Evolutionary conservation across 2,113 vertebrate genomes (phyloP).

Genomic region (Lepus europaeus): DNA sequence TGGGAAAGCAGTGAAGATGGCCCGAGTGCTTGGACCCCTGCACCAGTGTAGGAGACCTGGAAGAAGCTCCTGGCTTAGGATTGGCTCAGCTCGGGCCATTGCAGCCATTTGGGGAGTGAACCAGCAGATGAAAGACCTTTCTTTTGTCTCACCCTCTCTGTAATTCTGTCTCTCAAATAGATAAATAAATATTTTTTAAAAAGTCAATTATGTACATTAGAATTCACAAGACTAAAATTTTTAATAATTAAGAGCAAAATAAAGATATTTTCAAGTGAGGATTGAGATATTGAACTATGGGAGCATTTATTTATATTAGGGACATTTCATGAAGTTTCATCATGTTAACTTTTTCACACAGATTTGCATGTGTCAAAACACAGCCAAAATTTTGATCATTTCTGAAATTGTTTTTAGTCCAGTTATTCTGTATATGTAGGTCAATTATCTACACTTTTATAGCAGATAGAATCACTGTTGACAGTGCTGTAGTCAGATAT

Average conservation of each 20-base stretch:
- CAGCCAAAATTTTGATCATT: background rate
- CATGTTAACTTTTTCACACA: background rate
- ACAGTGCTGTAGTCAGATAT: background rate
- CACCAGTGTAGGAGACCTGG: no score
- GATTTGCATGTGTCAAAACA: background rate
- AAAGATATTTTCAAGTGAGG: conserved; percentile 5
- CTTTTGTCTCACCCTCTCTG: no score
- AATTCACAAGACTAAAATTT: conserved; percentile 6
- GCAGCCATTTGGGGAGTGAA: no score
- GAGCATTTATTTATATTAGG: background rate
- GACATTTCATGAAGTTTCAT: background rate
- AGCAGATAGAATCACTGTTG: background rate
- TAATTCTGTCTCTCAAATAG: no score
- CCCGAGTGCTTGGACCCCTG: no score
- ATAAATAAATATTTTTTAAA: background rate
- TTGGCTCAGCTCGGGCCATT: no score
- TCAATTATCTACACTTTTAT: background rate
- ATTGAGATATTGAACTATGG: background rate
- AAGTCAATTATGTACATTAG: conserved; percentile 50
- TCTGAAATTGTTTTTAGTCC: background rate
- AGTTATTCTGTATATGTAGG: background rate
- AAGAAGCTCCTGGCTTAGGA: no score
- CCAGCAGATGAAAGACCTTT: no score
- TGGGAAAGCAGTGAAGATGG: no score
- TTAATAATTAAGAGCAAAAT: background rate